Evolutionary conservation across 1,140 invertebrate species (phyloP).

Genomic region (Dendroctonus valens): DNA sequence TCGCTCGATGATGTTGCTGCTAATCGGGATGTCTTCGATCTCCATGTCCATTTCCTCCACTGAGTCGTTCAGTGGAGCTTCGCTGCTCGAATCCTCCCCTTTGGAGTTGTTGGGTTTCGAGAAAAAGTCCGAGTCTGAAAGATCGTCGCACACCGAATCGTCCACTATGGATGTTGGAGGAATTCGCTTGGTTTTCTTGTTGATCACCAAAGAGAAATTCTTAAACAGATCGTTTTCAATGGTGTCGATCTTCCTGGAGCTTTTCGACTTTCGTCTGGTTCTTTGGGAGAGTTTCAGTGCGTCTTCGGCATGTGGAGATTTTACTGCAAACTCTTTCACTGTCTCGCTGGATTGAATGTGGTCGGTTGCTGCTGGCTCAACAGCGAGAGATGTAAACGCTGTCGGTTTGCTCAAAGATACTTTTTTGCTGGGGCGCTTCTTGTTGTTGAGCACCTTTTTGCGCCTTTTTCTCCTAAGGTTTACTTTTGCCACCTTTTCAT

Average conservation of each 20-base stretch:
- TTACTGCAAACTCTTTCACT: neutral
- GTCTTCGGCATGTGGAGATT: constrained; percentile 2
- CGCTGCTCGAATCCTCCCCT: neutral
- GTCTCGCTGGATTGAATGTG: neutral
- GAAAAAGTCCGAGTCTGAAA: constrained; percentile 3
- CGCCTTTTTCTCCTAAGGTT: constrained; percentile 3
- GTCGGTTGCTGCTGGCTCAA: too few species aligned
- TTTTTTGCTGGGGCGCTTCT: neutral
- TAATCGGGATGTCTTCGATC: constrained; percentile 36
- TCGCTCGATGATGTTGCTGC: constrained; percentile 34
- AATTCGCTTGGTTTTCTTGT: constrained; percentile 35
- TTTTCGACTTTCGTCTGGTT: constrained; percentile 36
- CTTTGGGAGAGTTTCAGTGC: constrained; percentile 12
- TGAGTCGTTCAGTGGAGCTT: constrained; percentile 27
- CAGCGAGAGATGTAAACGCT: neutral
- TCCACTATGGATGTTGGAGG: constrained; percentile 30
- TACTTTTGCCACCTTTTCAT: neutral
- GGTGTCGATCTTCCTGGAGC: constrained; percentile 34
- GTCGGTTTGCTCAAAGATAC: neutral
- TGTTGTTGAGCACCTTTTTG: neutral
- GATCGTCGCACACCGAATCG: constrained; percentile 26
- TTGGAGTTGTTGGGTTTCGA: neutral
- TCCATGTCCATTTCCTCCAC: constrained; percentile 41
- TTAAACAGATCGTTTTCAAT: constrained; percentile 34
- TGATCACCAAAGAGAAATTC: constrained; percentile 38